Base-by-base conservation (phyloP, 2,113 vertebrate genomes). In the Hypocryptadius cinnamomeus region DNA sequence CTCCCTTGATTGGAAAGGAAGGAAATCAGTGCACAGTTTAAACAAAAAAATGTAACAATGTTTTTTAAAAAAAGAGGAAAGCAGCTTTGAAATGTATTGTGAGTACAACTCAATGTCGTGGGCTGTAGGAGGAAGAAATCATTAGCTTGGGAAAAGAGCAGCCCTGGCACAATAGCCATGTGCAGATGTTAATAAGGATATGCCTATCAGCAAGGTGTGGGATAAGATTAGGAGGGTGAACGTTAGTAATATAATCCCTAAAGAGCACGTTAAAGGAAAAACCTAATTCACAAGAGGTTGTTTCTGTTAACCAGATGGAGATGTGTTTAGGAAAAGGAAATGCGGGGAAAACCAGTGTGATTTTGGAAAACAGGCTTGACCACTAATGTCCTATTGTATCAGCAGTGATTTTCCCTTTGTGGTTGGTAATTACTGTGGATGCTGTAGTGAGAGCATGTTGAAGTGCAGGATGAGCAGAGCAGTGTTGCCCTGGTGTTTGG, bases 131-230 rank as follows among this genome's bases (percentile, higher is more conserved):
- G 82, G 87, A 96, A 93, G 79, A 69, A 95, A 61, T 68, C 81
- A 88, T 93, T 89, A 71, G 44, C 79, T 80, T 4, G 4, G 66
- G 4, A 35, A 90, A 93, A 90, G 85, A 84, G n/a, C 53, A 63
- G 70, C 81, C 8, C 30, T 85, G 90, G 76, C 85, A 95, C 86
- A 91, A 77, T 59, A 81, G 73, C 78, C 54, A 27, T 79, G 80
- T 89, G 59, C 61, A 90, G 91, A 85, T 72, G 86, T 85, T 95
- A 89, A 85, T 93, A 53, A 89, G 94, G 88, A 89, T 92, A 79
- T 92, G 80, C 39, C 20, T 93, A 73, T 95, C 92, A 90, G 89
- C 93, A 96, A 95, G 86, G 90, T 96, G 92, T 79, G 80, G 80
- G 89, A 70, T 92, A 81, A 95, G 96, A 97, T 96, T 95, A 95